Percentiles rank a stretch among this genome's conserved stretches.
Conservation (phyloP, 1,140 invertebrate species). For the Helicoverpa zea region DNA sequence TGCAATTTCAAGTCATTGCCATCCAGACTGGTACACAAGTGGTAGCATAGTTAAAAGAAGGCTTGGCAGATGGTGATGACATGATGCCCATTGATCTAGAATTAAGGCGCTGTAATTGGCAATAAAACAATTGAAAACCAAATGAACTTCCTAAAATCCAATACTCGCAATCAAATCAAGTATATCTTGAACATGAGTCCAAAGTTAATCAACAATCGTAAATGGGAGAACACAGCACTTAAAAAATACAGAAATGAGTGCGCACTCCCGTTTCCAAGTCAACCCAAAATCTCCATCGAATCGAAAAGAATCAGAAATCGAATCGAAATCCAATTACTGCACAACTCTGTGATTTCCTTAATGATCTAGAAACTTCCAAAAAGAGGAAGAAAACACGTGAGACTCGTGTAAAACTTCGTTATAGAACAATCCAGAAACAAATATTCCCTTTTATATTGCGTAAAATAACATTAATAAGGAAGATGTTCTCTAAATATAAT, state of each 20-base stretch:
- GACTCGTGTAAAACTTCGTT: neutral
- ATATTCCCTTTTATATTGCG: neutral
- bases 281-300: too few species aligned
- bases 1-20: neutral
- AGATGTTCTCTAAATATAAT: neutral
- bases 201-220: neutral
- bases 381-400: neutral
- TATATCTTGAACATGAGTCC: too few species aligned
- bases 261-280: neutral
- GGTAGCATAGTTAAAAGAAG: too few species aligned
- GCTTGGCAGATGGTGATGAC: too few species aligned
- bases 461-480: neutral
- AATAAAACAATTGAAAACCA: too few species aligned
- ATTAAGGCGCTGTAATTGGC: too few species aligned
- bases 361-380: slow-evolving; percentile 10
- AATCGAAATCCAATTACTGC: slow-evolving; percentile 26
- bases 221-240: neutral
- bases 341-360: slow-evolving; percentile 23
- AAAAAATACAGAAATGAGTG: neutral
- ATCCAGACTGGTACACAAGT: too few species aligned
- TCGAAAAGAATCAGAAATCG: too few species aligned
- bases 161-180: too few species aligned
- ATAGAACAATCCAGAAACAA: neutral
- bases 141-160: neutral
- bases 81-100: neutral